Percentiles rank a stretch among this genome's conserved stretches.
Evolutionary conservation across 2,888 invertebrate species (phyloP).

Genomic region (Theretra japonica): DNA sequence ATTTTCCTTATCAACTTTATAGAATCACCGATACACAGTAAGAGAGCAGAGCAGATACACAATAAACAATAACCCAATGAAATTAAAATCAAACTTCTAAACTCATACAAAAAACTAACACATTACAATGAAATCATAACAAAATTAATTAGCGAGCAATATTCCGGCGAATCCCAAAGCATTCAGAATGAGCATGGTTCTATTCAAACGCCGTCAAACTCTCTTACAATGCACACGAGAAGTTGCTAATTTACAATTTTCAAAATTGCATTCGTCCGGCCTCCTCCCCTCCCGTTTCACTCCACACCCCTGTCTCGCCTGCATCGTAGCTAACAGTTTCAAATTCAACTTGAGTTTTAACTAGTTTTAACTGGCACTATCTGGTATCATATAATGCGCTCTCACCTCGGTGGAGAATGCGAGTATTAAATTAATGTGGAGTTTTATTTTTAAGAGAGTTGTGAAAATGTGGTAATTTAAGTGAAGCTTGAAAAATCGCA

Average conservation of each 20-base stretch:
- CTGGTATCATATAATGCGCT: slow-evolving; percentile 3
- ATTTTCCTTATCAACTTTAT: no score
- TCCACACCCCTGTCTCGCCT: not conserved
- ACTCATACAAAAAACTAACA: not conserved
- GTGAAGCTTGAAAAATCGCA: not conserved
- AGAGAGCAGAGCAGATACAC: no score
- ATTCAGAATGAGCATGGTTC: not conserved
- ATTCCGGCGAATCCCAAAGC: not conserved
- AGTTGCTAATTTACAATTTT: slow-evolving; percentile 28
- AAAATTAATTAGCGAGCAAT: not conserved
- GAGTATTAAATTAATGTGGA: not conserved
- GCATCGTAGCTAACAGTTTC: not conserved
- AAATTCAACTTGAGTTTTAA: slow-evolving; percentile 17
- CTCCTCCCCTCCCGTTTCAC: not conserved
- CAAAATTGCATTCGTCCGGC: slow-evolving; percentile 23
- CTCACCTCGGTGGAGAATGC: not conserved
- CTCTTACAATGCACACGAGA: slow-evolving; percentile 20
- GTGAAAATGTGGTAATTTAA: not conserved
- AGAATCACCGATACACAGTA: no score
- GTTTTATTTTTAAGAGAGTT: not conserved
- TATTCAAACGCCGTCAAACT: slow-evolving; percentile 14
- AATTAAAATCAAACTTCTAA: not conserved
- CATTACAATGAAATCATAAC: no score
- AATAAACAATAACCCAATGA: no score
- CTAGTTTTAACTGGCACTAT: slow-evolving; percentile 11